Base-by-base conservation (phyloP, 2,113 vertebrate species). In the Xiphophorus maculatus region DNA sequence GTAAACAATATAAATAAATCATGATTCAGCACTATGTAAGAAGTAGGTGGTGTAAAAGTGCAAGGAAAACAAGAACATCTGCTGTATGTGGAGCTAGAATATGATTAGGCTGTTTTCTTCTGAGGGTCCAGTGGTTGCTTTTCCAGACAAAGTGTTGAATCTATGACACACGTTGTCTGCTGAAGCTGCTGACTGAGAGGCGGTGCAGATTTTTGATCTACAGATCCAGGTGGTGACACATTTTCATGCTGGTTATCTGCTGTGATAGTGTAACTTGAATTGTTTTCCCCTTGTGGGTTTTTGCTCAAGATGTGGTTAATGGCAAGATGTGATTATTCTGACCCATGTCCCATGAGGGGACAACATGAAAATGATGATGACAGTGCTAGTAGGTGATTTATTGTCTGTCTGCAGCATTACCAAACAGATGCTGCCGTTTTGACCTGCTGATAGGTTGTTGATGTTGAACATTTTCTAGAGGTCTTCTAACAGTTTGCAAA, bases 1-100 rank as follows among this genome's bases (percentile, higher is more conserved):
- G 65, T 66, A 10, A 66, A 66, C 65, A 66, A 66, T 42, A 66
- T 66, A 42, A 66, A 66, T 66, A 66, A 66, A 40, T 42, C 15
- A 66, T 42, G 65, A 66, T 42, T 66, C 33, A 37, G 64, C 22
- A 25, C 64, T 40, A 37, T 66, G 27, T 66, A 40, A 28, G 37
- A 42, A 40, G 65, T 42, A n/a, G 62, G 62, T 30, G 22, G 28
- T 19, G 37, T 42, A 42, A 42, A 54, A 66, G 37, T 66, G 35
- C 37, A 66, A 28, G 35, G 25, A 40, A 66, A n/a, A 35, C 64
- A 66, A 19, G 64, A 66, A 42, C 35, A 17, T 40, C 14, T 40
- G 2, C 37, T 37, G 12, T 27, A 40, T 42, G 25, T 66, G 37
- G 25, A 66, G 64, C 65, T 28, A 35, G 40, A 42, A 66, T 28